Conservation (phyloP, 2,113 vertebrate genomes). For the Octodon degus region DNA sequence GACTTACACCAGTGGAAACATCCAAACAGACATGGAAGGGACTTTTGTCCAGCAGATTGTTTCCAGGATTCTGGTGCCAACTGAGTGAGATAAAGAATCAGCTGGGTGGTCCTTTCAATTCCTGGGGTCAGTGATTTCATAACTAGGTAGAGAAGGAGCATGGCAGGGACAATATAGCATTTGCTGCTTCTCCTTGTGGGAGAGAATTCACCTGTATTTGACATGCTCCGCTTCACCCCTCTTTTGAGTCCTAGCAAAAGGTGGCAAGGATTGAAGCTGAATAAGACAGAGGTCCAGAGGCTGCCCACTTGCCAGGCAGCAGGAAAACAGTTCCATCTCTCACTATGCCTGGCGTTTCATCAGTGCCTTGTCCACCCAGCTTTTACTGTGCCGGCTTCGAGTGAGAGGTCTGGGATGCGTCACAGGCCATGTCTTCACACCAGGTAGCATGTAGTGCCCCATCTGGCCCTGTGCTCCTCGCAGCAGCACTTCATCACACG, state of each 20-base stretch:
- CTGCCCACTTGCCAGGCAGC: not conserved
- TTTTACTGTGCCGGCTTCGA: not conserved
- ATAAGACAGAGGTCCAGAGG: not conserved
- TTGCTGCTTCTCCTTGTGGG: not conserved
- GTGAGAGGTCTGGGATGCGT: not conserved
- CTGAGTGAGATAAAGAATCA: not conserved
- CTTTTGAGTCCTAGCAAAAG: not conserved
- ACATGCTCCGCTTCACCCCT: not conserved
- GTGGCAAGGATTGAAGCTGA: not conserved
- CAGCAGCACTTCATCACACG: not conserved
- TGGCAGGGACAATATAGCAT: not conserved
- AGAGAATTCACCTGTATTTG: not conserved
- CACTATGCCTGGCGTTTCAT: not conserved
- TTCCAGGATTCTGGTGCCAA: not conserved
- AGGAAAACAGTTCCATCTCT: not conserved
- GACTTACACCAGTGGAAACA: not conserved
- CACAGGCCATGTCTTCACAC: not conserved
- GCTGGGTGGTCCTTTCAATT: not conserved
- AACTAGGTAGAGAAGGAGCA: not conserved
- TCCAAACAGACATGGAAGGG: not conserved
- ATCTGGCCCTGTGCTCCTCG: not conserved
- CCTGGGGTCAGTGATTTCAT: not conserved
- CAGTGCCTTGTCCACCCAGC: not conserved
- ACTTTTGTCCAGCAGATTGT: not conserved
- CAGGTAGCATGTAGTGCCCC: not conserved